Evolutionary conservation across 2,888 invertebrate genomes (phyloP).

Genomic region (Lasioglossum villosulum): DNA sequence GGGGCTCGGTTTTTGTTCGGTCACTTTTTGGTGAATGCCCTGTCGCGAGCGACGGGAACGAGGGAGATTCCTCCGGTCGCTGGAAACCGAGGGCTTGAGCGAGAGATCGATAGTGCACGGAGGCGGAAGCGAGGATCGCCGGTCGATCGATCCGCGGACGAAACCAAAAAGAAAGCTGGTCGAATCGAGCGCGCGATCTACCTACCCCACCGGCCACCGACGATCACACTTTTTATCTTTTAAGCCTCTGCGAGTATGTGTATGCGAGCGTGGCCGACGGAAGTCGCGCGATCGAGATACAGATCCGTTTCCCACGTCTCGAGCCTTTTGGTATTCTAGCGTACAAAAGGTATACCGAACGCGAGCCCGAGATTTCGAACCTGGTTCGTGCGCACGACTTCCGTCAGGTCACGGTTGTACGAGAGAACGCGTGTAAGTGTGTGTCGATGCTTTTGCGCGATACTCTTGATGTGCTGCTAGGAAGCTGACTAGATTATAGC

Average conservation of each 20-base stretch:
- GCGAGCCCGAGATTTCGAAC: neutral
- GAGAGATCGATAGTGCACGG: conserved; percentile 67
- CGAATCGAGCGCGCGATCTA: conserved; percentile 60
- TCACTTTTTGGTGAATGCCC: conserved; percentile 49
- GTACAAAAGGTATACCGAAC: conserved; percentile 14
- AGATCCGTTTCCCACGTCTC: neutral
- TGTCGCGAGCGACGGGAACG: conserved; percentile 43
- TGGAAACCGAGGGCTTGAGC: conserved; percentile 59
- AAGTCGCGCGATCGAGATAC: neutral
- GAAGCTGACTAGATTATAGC: conserved; percentile 84
- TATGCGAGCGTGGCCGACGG: conserved; percentile 12
- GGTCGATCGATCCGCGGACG: conserved; percentile 57
- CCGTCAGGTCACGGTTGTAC: neutral
- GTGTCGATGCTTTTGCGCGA: conserved; percentile 66
- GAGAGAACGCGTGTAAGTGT: conserved; percentile 34
- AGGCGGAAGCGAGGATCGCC: conserved; percentile 58
- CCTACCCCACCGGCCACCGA: conserved; percentile 61
- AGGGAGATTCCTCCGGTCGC: conserved; percentile 26
- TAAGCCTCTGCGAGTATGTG: conserved; percentile 65
- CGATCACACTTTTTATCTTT: conserved; percentile 50
- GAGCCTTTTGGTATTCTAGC: conserved; percentile 3
- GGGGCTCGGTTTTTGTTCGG: conserved; percentile 38
- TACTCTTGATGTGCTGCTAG: conserved; percentile 81
- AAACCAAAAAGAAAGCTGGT: conserved; percentile 52
- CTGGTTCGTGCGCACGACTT: neutral